Evolutionary conservation across 2,888 invertebrate genomes (phyloP).

Genomic region (Allacma fusca): DNA sequence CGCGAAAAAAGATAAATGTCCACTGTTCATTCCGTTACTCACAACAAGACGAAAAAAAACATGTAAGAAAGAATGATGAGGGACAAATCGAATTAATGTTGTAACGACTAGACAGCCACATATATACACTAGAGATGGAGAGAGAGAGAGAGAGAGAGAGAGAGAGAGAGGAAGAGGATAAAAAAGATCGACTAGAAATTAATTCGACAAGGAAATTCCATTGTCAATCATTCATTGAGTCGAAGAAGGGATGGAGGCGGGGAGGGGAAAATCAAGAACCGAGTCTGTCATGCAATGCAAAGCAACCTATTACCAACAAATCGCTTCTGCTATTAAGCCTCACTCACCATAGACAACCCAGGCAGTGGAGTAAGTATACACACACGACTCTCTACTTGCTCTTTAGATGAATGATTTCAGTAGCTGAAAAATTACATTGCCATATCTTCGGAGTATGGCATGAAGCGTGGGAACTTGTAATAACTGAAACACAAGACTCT

Average conservation of each 20-base stretch:
- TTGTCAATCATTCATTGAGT: constrained; percentile 62
- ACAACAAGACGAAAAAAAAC: constrained; percentile 10
- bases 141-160: constrained; percentile 24
- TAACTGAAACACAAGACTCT: constrained; percentile 46
- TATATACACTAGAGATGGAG: constrained; percentile 24
- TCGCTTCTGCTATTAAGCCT: constrained; percentile 40
- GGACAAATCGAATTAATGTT: constrained; percentile 56
- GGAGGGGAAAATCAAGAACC: constrained; percentile 33
- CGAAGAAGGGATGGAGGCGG: constrained; percentile 14
- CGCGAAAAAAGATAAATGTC: constrained; percentile 40
- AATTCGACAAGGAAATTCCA: constrained; percentile 62
- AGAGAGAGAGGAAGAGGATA: constrained; percentile 38
- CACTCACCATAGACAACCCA: constrained; percentile 31
- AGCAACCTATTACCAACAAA: constrained; percentile 48
- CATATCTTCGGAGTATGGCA: constrained; percentile 17
- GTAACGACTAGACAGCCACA: constrained; percentile 32
- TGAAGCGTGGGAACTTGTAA: constrained; percentile 51
- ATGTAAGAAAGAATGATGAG: constrained; percentile 52
- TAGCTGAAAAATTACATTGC: constrained; percentile 46
- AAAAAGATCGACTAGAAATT: constrained; percentile 60
- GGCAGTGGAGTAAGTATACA: constrained; percentile 28
- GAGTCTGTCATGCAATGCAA: constrained; percentile 41
- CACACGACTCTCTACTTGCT: constrained; percentile 23
- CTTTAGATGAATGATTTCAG: constrained; percentile 35
- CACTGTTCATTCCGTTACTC: constrained; percentile 26